Percentiles rank a stretch among this genome's conserved stretches.
Evolutionary conservation across 2,113 vertebrate species (phyloP).

Genomic region (Pygoscelis antarcticus): DNA sequence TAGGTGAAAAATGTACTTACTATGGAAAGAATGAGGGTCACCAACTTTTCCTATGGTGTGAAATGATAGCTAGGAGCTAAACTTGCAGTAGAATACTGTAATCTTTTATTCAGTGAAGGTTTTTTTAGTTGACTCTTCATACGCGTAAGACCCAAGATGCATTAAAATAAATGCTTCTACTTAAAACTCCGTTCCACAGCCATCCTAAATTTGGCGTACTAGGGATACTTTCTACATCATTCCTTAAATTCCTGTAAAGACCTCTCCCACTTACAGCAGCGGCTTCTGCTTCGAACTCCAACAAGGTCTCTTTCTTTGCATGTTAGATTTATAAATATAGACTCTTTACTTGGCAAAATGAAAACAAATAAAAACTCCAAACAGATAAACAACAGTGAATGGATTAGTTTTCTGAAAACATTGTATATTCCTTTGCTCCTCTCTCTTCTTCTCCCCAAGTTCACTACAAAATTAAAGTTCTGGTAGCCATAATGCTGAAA

Average conservation of each 20-base stretch:
- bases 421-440: neutral
- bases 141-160: constrained; percentile 3
- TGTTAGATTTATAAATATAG: constrained; percentile 23
- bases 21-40: neutral
- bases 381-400: constrained; percentile 8
- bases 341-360: neutral
- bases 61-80: neutral
- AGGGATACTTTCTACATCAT: constrained; percentile 76
- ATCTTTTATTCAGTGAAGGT: neutral
- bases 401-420: neutral
- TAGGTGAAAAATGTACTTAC: neutral
- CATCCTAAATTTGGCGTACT: constrained; percentile 70
- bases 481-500: neutral
- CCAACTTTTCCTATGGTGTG: neutral
- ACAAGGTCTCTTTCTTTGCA: constrained; percentile 73
- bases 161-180: constrained; percentile 52
- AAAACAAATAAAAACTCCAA: neutral
- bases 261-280: constrained; percentile 72
- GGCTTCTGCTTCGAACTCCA: constrained; percentile 67
- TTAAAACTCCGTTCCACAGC: constrained; percentile 60
- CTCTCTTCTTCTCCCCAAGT: neutral
- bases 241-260: constrained; percentile 79
- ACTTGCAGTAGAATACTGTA: neutral
- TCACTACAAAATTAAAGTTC: neutral
- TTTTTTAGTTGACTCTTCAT: neutral